phyloP scores from a whole-genome alignment of 1,140 invertebrate species.

The Trachymyrmex cornetzi region DNA sequence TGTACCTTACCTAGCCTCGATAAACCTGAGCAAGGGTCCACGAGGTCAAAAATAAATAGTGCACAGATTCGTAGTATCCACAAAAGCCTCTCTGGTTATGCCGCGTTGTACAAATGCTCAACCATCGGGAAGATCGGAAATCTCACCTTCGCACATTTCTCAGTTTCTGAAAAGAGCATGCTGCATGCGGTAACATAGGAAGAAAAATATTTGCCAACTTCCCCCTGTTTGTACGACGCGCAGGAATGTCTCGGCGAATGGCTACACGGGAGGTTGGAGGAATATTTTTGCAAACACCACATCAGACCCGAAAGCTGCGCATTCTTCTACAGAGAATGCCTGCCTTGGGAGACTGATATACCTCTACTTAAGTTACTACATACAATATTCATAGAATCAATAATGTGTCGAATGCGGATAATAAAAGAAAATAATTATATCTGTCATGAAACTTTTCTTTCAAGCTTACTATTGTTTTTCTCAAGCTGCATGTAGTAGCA shows the following conservation, averaged over 20 bases:
- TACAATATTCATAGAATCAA: neutral
- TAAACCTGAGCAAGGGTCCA: constrained; percentile 54
- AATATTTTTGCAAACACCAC: constrained; percentile 57
- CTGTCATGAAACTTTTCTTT: neutral
- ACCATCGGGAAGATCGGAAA: constrained; percentile 43
- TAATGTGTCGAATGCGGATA: neutral
- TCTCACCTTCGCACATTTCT: constrained; percentile 65
- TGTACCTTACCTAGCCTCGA: constrained; percentile 57
- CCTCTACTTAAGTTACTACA: neutral
- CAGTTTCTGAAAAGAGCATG: constrained; percentile 67
- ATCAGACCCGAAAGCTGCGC: neutral
- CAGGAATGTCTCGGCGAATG: constrained; percentile 70
- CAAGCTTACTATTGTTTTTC: neutral
- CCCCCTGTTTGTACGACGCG: constrained; percentile 57
- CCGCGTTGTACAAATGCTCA: constrained; percentile 38
- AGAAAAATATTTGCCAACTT: constrained; percentile 75
- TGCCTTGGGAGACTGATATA: neutral
- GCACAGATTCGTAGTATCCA: constrained; percentile 62
- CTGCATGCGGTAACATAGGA: constrained; percentile 29
- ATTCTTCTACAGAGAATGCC: constrained; percentile 33
- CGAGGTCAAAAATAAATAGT: constrained; percentile 79
- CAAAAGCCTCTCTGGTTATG: constrained; percentile 63
- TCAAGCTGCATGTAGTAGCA: neutral
- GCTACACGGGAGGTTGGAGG: constrained; percentile 48
- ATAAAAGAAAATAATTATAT: constrained; percentile 13